Base-by-base conservation (phyloP, 30 jellyfish, hydroid and myxozoan species). In the Mastigias papua region DNA sequence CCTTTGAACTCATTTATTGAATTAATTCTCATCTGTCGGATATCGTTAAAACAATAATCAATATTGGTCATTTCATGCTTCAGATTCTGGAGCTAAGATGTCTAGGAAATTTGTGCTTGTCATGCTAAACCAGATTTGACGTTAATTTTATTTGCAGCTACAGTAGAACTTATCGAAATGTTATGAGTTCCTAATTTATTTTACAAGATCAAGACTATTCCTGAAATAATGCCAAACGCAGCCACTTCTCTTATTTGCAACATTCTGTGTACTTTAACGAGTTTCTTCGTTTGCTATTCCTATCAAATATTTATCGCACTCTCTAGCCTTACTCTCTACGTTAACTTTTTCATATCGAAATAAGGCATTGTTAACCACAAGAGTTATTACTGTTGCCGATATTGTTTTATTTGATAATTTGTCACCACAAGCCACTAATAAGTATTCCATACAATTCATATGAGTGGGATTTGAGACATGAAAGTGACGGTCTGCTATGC, bases 21-120 rank as follows among this genome's bases (percentile, higher is more conserved):
- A 54, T 54, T 54, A 54, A 54, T 54, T 54, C 67, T 54, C 67
- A 54, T 16, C 67, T 54, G 67, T 54, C 67, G 25, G 25, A 54
- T 54, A 3, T 54, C 67, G 17, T 54, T 21, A 54, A 54, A 54
- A 54, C 67, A 17, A 27, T 63, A 63, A 63, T 63, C 1, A 22
- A 63, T 63, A 63, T 63, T 63, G 35, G 74, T 63, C 74, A 63
- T 7, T 63, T 63, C 37, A 25, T 27, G 23, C 2, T 22, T 63
- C 37, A 10, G 26, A 27, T 26, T 63, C 74, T 15, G 15, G 35
- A 63, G 74, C 37, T 63, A 17, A 63, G 67, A 63, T 63, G 26
- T 63, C 74, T 20, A 22, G n/a, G 5, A 27, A n/a, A 63, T 63
- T 13, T 63, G 42, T 63, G 37, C 19, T 17, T 17, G 34, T 63